Evolutionary conservation across 2,797 vertebrate genomes (phyloP).

Genomic region (Enteromius mattozi): DNA sequence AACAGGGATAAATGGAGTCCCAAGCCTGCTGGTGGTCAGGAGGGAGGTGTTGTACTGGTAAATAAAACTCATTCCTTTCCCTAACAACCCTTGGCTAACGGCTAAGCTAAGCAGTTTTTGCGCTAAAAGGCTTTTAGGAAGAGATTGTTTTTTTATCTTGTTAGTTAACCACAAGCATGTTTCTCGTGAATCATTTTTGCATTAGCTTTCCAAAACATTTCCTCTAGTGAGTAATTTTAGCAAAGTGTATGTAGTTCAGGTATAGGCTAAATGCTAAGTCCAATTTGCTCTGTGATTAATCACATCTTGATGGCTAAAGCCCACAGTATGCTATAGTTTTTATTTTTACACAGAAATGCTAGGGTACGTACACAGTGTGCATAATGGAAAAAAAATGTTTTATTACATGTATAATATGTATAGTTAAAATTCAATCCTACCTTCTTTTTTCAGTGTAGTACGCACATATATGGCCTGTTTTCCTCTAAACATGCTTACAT

Average conservation of each 20-base stretch:
- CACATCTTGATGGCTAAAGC: neutral
- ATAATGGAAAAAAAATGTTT: too few relatives aligned
- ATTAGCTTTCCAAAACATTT: slow-evolving; percentile 9
- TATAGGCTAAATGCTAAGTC: slow-evolving; percentile 12
- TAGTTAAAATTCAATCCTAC: neutral
- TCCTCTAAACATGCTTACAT: neutral
- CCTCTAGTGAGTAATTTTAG: neutral
- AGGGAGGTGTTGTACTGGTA: slow-evolving; percentile 5
- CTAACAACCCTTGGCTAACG: neutral
- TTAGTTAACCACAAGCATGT: slow-evolving; percentile 28
- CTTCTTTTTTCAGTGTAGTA: neutral
- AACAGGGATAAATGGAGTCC: slow-evolving; percentile 32
- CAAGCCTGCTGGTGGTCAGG: neutral
- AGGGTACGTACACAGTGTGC: too few relatives aligned
- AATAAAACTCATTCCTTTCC: slow-evolving; percentile 3
- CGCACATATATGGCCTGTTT: neutral
- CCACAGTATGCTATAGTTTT: slow-evolving; percentile 14
- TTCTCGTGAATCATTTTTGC: slow-evolving; percentile 9
- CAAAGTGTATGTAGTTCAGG: slow-evolving; percentile 23
- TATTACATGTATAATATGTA: too few relatives aligned
- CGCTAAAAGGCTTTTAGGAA: slow-evolving; percentile 25
- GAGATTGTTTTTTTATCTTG: slow-evolving; percentile 13
- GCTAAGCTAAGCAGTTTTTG: slow-evolving; percentile 31
- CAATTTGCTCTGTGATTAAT: slow-evolving; percentile 27
- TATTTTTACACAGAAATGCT: neutral